Evolutionary conservation across 2,888 invertebrate species (phyloP).

Genomic region (Hirtodrosophila duncani): DNA sequence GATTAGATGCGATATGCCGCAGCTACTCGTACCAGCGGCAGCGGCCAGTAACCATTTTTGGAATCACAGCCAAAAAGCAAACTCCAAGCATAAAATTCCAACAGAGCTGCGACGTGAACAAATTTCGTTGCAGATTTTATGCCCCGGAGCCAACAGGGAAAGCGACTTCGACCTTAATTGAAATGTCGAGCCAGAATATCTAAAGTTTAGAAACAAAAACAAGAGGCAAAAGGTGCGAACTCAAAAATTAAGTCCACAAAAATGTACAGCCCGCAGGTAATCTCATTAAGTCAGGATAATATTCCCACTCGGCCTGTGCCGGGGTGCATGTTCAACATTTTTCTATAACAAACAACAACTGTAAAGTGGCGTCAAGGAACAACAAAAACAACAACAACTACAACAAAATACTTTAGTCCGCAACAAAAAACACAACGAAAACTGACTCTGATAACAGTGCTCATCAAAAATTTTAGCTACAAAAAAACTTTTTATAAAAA

Average conservation of each 20-base stretch:
- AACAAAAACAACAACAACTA: slow-evolving; percentile 14
- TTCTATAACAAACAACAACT: slow-evolving; percentile 10
- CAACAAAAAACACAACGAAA: slow-evolving; percentile 31
- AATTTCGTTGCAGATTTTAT: slow-evolving; percentile 49
- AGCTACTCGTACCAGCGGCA: slow-evolving; percentile 11
- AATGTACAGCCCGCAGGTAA: slow-evolving; percentile 64
- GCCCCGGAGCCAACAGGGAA: neutral
- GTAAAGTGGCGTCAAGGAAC: too few species aligned
- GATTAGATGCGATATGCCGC: slow-evolving; percentile 74
- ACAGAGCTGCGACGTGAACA: slow-evolving; percentile 67
- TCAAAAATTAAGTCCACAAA: slow-evolving; percentile 50
- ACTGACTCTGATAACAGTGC: slow-evolving; percentile 52
- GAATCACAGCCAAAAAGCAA: slow-evolving; percentile 53
- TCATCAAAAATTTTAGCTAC: slow-evolving; percentile 65
- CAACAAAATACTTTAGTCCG: slow-evolving; percentile 20
- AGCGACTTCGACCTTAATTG: slow-evolving; percentile 66
- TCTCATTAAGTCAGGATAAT: slow-evolving; percentile 60
- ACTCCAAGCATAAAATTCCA: slow-evolving; percentile 64
- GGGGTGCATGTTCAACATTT: slow-evolving; percentile 51
- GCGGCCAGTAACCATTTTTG: slow-evolving; percentile 34
- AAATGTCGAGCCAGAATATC: slow-evolving; percentile 56
- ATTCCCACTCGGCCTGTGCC: slow-evolving; percentile 44
- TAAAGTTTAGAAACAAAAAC: slow-evolving; percentile 35
- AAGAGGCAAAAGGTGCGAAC: slow-evolving; percentile 42
- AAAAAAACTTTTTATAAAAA: slow-evolving; percentile 67